Evolutionary conservation across 2,113 vertebrate genomes (phyloP), one percentile per base, ranked within the genome.

Genomic region (Platichthys stellatus): DNA sequence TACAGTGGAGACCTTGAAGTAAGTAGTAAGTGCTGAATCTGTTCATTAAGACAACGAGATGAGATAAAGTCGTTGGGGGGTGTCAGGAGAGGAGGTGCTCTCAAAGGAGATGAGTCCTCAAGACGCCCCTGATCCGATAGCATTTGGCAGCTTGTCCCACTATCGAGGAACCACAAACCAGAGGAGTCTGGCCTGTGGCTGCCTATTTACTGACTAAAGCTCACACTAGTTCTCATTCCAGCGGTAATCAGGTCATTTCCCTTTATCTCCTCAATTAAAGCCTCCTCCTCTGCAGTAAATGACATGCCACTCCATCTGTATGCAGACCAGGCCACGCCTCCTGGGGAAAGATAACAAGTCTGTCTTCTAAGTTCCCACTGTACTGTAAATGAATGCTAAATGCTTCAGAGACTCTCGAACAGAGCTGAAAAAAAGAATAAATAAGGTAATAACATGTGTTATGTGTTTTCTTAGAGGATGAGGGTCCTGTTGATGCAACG

Each of bases 221-320:
- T 66, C 59, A 76, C n/a, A 56, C 4, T 31, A 43, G 63, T 45
- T 18, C 20, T 72, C 51, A 66, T 80, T 82, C 78, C 77, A 61
- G 60, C 35, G 49, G 59, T 51, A 62, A 80, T 79, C 76, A 1
- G 54, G 26, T 69, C 47, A 78, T 74, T 77, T 70, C 78, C 74
- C 66, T 78, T 88, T 84, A 87, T 87, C 85, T 86, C 61, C 76
- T 72, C 80, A 87, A 89, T 91, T 88, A 89, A 88, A 82, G 77
- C 74, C 45, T 81, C 69, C 40, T 80, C 72, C 8, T 58, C 26
- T 63, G 79, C 66, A 72, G 79, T 20, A 63, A 82, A 86, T 81
- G 83, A 87, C 72, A 45, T 89, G 82, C 82, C 68, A 69, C 69
- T 83, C 61, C 43, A 80, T 56, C 56, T 67, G 75, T 49, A 56